Conservation (phyloP, 2,888 invertebrate genomes). For the Hypena proboscidalis region DNA sequence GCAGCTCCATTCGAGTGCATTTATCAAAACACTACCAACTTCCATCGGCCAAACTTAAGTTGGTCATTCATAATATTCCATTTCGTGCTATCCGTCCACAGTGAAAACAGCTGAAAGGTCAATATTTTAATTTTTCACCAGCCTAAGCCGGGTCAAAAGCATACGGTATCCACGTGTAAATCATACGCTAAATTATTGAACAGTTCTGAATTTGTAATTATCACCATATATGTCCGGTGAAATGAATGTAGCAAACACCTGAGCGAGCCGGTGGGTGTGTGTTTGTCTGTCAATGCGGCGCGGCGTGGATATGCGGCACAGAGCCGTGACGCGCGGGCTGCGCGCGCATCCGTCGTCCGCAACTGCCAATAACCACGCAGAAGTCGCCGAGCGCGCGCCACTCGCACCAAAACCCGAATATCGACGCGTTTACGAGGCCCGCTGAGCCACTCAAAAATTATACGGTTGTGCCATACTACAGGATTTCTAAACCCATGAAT, state of each 20-base stretch:
- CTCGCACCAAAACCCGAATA: constrained; percentile 54
- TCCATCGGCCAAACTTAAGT: too few relatives aligned
- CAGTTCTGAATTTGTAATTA: too few relatives aligned
- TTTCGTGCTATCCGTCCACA: too few relatives aligned
- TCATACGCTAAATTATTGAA: too few relatives aligned
- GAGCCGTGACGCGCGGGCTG: constrained; percentile 49
- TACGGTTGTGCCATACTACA: constrained; percentile 41
- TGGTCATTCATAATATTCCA: too few relatives aligned
- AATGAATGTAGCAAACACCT: constrained; percentile 12
- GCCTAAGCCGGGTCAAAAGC: too few relatives aligned
- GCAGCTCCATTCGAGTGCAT: too few relatives aligned
- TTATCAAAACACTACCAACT: too few relatives aligned
- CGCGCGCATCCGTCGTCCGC: constrained; percentile 61
- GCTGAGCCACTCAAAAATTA: constrained; percentile 43
- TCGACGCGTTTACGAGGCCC: constrained; percentile 65
- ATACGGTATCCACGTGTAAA: too few relatives aligned
- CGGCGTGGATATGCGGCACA: constrained; percentile 47
- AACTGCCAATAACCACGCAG: constrained; percentile 66
- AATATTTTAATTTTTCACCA: too few relatives aligned
- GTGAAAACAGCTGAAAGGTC: too few relatives aligned
- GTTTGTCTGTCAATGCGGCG: constrained; percentile 42
- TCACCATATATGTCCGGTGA: background rate
- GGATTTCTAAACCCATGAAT: constrained; percentile 24
- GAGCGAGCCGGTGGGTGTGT: constrained; percentile 35
- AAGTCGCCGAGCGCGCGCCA: constrained; percentile 66